Percentiles rank a stretch among this genome's conserved stretches.
These are phyloP conservation scores for Notoglanidium macrostoma DNA, from an alignment of 2,797 vertebrate genomes.

Conservation along the genomic window DNA sequence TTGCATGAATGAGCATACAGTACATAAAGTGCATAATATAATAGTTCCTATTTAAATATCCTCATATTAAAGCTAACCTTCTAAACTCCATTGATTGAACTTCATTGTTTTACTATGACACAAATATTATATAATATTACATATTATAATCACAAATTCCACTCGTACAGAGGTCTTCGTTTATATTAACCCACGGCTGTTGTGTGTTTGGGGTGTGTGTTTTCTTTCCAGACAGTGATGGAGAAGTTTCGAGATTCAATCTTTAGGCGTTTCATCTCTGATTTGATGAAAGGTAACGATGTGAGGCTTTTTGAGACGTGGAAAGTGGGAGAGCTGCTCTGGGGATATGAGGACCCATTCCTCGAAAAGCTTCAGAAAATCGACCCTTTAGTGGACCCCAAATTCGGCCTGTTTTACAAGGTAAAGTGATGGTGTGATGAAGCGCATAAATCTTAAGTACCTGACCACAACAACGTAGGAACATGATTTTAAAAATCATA, in stretches of 20 bases:
- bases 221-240: slow-evolving; percentile 67
- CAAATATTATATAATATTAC: too few relatives aligned
- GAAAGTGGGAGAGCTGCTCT: slow-evolving; percentile 84
- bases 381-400: slow-evolving; percentile 64
- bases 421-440: slow-evolving; percentile 63
- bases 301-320: slow-evolving; percentile 79
- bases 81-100: too few relatives aligned
- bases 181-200: not conserved
- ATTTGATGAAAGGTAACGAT: slow-evolving; percentile 58
- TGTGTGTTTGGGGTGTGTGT: not conserved
- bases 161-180: not conserved
- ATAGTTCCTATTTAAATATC: not conserved
- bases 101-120: not conserved
- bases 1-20: not conserved
- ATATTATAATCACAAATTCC: not conserved
- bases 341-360: slow-evolving; percentile 89
- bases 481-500: not conserved
- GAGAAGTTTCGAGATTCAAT: slow-evolving; percentile 49
- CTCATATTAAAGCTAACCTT: not conserved
- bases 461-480: not conserved
- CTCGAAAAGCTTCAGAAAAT: slow-evolving; percentile 70
- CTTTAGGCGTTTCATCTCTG: slow-evolving; percentile 19
- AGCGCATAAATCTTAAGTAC: not conserved
- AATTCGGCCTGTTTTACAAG: slow-evolving; percentile 90
- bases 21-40: not conserved